Percentiles rank a stretch among this genome's conserved stretches.
Conservation (phyloP, 2,113 vertebrate species). For the Regulus satrapa region DNA sequence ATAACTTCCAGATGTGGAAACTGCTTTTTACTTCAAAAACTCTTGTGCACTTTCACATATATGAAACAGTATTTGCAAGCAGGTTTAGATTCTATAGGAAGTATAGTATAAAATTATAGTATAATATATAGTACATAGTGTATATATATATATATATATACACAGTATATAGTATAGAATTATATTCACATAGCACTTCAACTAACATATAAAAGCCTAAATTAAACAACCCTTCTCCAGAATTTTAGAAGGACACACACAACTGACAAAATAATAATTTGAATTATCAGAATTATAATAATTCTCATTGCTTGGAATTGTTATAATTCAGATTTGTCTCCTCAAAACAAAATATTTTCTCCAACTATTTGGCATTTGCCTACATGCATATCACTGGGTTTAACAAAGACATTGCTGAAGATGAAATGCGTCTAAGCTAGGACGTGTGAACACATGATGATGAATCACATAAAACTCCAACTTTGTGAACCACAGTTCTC, state of each 20-base stretch:
- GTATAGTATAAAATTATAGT: too few relatives aligned
- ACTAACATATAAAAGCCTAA: background rate
- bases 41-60: background rate
- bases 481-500: background rate
- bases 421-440: fast-evolving
- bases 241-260: background rate
- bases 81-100: background rate
- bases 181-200: background rate
- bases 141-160: too few relatives aligned
- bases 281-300: background rate
- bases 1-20: background rate
- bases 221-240: background rate
- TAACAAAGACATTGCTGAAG: background rate
- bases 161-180: too few relatives aligned
- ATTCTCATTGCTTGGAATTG: background rate
- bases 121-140: too few relatives aligned
- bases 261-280: background rate
- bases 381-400: fast-evolving
- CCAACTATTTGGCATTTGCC: background rate
- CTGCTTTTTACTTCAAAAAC: background rate
- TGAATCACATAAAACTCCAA: background rate
- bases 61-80: background rate
- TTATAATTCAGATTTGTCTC: background rate
- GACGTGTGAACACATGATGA: background rate
- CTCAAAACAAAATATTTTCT: background rate